Conservation (phyloP, 2,888 invertebrate genomes). For the Amiota minor region DNA sequence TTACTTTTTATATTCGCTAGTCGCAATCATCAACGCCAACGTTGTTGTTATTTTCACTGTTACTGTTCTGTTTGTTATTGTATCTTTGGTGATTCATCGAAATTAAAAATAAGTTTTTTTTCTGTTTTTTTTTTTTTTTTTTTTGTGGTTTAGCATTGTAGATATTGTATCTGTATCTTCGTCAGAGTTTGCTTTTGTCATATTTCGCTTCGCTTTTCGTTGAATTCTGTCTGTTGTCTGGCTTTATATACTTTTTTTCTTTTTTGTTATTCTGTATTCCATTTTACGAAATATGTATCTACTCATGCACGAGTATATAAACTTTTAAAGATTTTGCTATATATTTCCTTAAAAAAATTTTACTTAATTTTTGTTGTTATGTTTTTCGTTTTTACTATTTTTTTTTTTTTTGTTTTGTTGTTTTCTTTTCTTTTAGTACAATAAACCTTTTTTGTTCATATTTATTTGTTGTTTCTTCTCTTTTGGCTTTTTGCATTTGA, state of each 20-base stretch:
- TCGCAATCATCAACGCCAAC: slow-evolving; percentile 52
- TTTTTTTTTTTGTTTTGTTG: neutral
- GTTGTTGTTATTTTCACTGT: slow-evolving; percentile 46
- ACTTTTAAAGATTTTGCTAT: too few relatives aligned
- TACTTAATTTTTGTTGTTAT: neutral
- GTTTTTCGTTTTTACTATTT: neutral
- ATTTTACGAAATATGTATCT: slow-evolving; percentile 1
- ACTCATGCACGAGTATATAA: slow-evolving; percentile 7
- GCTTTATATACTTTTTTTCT: neutral
- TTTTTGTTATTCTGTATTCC: neutral
- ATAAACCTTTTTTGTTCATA: slow-evolving; percentile 7
- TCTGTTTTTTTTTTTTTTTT: too few relatives aligned
- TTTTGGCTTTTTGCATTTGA: neutral
- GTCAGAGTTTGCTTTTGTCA: slow-evolving; percentile 18
- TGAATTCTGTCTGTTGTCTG: slow-evolving; percentile 29
- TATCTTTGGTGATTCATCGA: slow-evolving; percentile 61
- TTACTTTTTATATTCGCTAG: slow-evolving; percentile 50
- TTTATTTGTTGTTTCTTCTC: slow-evolving; percentile 1
- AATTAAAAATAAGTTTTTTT: slow-evolving; percentile 63
- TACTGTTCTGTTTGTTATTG: slow-evolving; percentile 38
- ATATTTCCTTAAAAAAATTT: neutral
- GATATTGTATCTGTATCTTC: slow-evolving; percentile 7
- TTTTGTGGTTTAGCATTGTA: slow-evolving; percentile 48
- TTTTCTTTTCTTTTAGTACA: slow-evolving; percentile 2
- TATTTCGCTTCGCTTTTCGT: slow-evolving; percentile 13